Base-by-base conservation (phyloP, 2,113 vertebrate genomes). In the Oophaga pumilio region DNA sequence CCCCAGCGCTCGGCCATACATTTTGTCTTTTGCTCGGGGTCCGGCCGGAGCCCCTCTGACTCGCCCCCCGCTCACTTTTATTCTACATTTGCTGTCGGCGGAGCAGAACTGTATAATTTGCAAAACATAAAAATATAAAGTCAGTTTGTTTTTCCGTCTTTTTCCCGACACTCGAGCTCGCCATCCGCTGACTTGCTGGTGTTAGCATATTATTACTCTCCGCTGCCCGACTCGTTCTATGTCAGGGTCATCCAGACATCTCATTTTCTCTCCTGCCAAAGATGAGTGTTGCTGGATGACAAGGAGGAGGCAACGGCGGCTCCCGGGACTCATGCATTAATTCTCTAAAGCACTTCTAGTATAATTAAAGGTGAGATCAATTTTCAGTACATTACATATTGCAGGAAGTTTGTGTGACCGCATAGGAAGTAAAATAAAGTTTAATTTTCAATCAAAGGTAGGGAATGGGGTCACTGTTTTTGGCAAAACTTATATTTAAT, bases 161-260 rank as follows among this genome's bases (percentile, higher is more conserved):
- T 49, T 10, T 24, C 17, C 26, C 26, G 24, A 11, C 24, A 33
- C 68, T 33, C 14, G 69, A 18, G 69, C 69, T 14, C 4, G 69
- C 26, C 43, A 28, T 33, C 8, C 26, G 66, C 66, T 69, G 66
- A 69, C 66, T 33, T 7, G 26, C 33, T 73, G 69, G 69, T 73
- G 33, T 73, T 73, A 28, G 69, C 33, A 49, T 73, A 49, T 73
- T 73, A 73, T 73, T 73, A 43, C 69, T 73, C 69, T 73, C 33
- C 1, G 28, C 33, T 73, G 28, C 69, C 69, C 28, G 17, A 10
- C 15, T 73, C 20, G 9, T 17, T 43, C 17, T 43, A 17, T 1
- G 28, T 73, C 69, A 49, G 66, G 69, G 28, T 73, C 69, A 73
- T 18, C n/a, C 10, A 73, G 33, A 49, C 28, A 49, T 73, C 69